Base-by-base conservation (phyloP, 2,113 vertebrate genomes). In the Chaetura pelagica region DNA sequence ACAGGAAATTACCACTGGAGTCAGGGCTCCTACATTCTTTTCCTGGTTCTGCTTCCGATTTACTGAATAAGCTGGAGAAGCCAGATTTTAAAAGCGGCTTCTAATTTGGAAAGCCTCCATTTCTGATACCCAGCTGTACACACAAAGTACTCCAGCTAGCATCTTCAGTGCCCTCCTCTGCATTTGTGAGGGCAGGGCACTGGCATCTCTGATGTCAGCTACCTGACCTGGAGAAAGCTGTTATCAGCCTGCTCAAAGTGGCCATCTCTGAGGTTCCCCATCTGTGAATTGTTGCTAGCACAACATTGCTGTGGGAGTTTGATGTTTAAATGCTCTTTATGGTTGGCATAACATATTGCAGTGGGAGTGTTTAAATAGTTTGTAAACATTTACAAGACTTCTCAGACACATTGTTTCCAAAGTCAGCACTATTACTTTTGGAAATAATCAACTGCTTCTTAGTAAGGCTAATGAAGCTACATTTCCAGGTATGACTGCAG, bases 381-480 rank as follows among this genome's bases (percentile, higher is more conserved):
- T 71, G 69, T 86, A 95, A 96, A 95, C 16, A 86, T 90, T 89
- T 81, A 62, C 44, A 78, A 77, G 91, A 48, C 64, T 92, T 90
- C 52, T 71, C 76, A 71, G 83, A 44, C 34, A 27, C 12, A 1
- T 49, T 49, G 23, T 86, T 76, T 80, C 62, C 66, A 40, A 84
- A 86, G 48, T 49, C 80, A 79, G 30, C 21, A 22, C 48, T 87
- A 9, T 90, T 83, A 27, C 68, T 95, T 92, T 72, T 68, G 69
- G 79, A 84, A 90, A 74, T 66, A 59, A 79, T 10, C 26, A 52
- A 46, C 17, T 3, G 2, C 34, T 88, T 29, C 75, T 54, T 57
- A 20, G 23, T 32, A 66, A 24, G 29, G 51, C 15, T 6, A 52
- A 32, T 20, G 72, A 34, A 84, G 42, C 55, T 68, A 11, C 76